Conservation (phyloP, 2,113 vertebrate species). For the Pristiophorus japonicus region DNA sequence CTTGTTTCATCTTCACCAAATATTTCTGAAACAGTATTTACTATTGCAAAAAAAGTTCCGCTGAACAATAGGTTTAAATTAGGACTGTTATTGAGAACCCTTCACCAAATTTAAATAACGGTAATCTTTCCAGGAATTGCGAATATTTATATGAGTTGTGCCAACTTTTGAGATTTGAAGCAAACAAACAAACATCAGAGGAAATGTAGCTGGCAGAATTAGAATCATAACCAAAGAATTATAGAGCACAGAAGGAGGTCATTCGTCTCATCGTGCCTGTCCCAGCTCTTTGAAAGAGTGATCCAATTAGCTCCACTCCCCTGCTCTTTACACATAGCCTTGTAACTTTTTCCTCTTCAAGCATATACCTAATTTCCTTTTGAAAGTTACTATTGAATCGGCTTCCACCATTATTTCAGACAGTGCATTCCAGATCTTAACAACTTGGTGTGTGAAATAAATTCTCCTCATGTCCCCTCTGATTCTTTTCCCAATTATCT, state of each 20-base stretch:
- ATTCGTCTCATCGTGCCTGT: background rate
- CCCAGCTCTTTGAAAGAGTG: background rate
- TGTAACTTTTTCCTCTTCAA: background rate
- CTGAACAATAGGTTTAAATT: background rate
- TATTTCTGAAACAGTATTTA: background rate
- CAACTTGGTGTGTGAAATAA: background rate
- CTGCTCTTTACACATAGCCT: background rate
- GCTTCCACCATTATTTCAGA: background rate
- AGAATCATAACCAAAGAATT: background rate
- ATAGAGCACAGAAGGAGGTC: background rate
- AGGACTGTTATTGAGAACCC: background rate
- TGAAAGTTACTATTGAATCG: background rate
- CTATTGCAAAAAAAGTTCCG: background rate
- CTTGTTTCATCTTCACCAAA: background rate
- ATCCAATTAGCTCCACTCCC: background rate
- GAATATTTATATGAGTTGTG: no score
- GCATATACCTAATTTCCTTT: background rate
- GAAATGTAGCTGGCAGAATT: background rate
- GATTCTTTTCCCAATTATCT: background rate
- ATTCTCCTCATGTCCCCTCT: background rate
- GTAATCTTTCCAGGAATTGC: no score
- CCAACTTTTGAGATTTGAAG: no score
- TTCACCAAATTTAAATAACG: background rate
- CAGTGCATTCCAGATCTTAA: background rate
- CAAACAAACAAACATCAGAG: no score